phyloP scores from a whole-genome alignment of 2,113 vertebrate genomes.

The Albula glossodonta region DNA sequence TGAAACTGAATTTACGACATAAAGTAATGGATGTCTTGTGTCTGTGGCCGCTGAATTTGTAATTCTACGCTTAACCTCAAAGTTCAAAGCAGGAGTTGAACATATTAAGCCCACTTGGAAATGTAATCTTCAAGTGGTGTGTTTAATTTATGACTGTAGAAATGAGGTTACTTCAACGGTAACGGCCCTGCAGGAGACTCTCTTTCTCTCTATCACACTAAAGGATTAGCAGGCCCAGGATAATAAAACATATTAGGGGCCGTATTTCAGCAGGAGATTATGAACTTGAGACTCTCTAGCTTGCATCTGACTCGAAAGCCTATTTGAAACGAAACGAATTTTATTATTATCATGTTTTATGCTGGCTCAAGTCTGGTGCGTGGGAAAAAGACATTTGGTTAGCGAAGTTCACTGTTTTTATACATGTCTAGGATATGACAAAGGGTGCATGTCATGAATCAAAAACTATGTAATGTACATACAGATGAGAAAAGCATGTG shows the following conservation, averaged over 20 bases:
- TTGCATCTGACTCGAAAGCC: conserved; percentile 17
- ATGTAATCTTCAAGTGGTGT: not conserved
- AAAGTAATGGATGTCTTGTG: not conserved
- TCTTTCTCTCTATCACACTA: conserved; percentile 24
- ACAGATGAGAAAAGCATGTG: no score
- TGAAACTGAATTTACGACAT: not conserved
- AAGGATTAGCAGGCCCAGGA: conserved; percentile 35
- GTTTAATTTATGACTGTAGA: conserved; percentile 28
- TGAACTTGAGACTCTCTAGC: conserved; percentile 19
- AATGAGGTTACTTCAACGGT: not conserved
- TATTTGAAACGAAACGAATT: conserved; percentile 31
- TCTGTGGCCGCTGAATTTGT: not conserved
- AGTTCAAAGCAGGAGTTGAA: not conserved
- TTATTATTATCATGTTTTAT: conserved; percentile 31
- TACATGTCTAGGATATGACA: no score
- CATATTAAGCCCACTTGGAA: not conserved
- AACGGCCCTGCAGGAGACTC: conserved; percentile 11
- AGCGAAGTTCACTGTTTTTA: no score
- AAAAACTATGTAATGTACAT: no score
- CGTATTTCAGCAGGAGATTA: conserved; percentile 39
- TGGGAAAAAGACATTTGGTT: no score
- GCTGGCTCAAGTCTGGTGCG: not conserved
- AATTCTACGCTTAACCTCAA: not conserved
- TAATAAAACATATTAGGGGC: conserved; percentile 37
- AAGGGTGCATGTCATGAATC: no score